phyloP scores from a whole-genome alignment of 2,113 vertebrate genomes.

The Sturnus vulgaris region DNA sequence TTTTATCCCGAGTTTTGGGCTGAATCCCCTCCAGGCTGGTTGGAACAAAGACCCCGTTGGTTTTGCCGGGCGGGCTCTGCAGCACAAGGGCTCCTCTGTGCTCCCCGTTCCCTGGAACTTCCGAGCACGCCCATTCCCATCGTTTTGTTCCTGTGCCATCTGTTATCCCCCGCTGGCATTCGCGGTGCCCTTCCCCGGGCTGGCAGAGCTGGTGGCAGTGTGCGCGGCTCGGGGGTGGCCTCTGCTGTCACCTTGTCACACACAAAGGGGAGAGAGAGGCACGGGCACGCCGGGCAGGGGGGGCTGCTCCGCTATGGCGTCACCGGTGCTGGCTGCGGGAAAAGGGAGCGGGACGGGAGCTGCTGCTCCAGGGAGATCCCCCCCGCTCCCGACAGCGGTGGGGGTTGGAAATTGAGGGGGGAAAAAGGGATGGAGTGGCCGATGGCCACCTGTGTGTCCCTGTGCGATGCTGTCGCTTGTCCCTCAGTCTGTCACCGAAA shows the following conservation, averaged over 20 bases:
- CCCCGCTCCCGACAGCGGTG: fast-evolving
- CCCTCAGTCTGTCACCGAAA: background rate
- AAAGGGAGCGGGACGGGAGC: background rate
- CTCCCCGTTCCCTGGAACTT: background rate
- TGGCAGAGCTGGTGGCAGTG: background rate
- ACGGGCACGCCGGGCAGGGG: background rate
- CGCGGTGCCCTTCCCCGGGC: background rate
- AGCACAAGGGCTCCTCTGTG: slow-evolving; percentile 34
- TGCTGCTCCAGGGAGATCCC: fast-evolving
- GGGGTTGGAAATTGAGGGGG: background rate
- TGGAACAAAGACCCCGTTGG: slow-evolving; percentile 23
- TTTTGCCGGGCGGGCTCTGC: slow-evolving; percentile 8
- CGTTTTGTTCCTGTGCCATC: background rate
- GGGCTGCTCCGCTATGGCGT: background rate
- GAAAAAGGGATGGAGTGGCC: fast-evolving
- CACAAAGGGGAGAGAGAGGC: background rate
- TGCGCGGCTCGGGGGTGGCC: background rate
- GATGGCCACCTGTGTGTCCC: background rate
- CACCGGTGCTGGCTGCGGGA: background rate
- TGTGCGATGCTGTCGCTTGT: fast-evolving
- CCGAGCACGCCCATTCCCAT: background rate
- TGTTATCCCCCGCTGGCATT: background rate
- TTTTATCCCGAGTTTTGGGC: background rate
- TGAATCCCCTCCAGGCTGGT: background rate
- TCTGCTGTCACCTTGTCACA: background rate